Conservation (phyloP, 2,113 vertebrate species). For the Shinisaurus crocodilurus region DNA sequence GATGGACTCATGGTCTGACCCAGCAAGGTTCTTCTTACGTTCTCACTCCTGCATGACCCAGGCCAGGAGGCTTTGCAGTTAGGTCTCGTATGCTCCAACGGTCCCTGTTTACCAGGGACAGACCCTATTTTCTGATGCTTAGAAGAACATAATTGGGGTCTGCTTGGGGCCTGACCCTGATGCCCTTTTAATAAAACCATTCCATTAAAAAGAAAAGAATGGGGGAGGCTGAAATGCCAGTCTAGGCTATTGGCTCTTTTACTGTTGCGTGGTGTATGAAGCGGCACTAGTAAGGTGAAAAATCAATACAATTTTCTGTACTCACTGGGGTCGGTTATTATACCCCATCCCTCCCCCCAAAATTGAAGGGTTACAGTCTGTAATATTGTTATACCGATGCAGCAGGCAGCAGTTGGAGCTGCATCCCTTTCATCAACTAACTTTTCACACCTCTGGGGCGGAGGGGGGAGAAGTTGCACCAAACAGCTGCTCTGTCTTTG, state of each 20-base stretch:
- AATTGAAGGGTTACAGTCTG: neutral
- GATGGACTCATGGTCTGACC: neutral
- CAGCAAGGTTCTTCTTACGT: neutral
- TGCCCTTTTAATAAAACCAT: neutral
- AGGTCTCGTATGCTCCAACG: neutral
- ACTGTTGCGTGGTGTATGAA: neutral
- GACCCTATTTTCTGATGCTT: neutral
- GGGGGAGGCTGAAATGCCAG: neutral
- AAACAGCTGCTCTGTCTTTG: neutral
- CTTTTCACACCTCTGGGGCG: neutral
- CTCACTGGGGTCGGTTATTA: neutral
- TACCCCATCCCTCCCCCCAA: no score
- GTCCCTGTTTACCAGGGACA: neutral
- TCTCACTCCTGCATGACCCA: neutral
- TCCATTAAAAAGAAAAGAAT: neutral
- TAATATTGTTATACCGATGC: neutral
- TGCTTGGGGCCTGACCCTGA: neutral
- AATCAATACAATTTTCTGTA: neutral
- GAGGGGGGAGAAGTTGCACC: neutral
- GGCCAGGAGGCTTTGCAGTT: neutral
- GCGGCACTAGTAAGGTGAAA: no score
- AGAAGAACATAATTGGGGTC: neutral
- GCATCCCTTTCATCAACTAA: neutral
- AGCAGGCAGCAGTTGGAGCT: neutral
- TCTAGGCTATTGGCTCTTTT: neutral